These are phyloP conservation scores for Epinotia brunnichana DNA, from an alignment of 2,888 invertebrate genomes.

Conservation along the genomic window DNA sequence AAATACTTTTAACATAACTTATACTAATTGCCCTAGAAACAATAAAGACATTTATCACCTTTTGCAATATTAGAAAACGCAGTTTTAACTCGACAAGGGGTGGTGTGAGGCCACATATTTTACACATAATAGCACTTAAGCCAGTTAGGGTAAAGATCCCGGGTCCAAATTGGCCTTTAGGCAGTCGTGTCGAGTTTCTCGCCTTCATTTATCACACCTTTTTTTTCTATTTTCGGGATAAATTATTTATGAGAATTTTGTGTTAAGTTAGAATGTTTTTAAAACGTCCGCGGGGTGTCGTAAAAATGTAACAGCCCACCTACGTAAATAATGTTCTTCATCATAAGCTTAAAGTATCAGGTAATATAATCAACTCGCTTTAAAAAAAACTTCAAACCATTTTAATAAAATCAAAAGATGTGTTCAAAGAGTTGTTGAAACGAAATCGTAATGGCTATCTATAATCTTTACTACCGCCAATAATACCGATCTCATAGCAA, in stretches of 20 bases:
- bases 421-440: too few relatives aligned
- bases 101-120: slow-evolving; percentile 51
- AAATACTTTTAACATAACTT: not conserved
- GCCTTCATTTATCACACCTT: slow-evolving; percentile 47
- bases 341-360: not conserved
- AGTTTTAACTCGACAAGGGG: slow-evolving; percentile 43
- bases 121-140: slow-evolving; percentile 52
- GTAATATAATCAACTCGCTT: not conserved
- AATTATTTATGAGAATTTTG: slow-evolving; percentile 44
- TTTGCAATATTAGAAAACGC: slow-evolving; percentile 33
- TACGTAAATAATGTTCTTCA: not conserved
- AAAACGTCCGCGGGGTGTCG: slow-evolving; percentile 8
- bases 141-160: slow-evolving; percentile 48
- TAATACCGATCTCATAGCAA: too few relatives aligned
- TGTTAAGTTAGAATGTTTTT: slow-evolving; percentile 39
- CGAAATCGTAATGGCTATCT: too few relatives aligned
- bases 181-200: slow-evolving; percentile 46
- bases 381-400: not conserved
- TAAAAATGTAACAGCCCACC: not conserved
- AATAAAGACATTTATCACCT: slow-evolving; percentile 41
- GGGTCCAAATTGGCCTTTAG: slow-evolving; percentile 48
- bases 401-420: too few relatives aligned
- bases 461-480: too few relatives aligned
- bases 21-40: slow-evolving; percentile 23
- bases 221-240: slow-evolving; percentile 46